A percentile compares a stretch with the other conserved stretches of the same genome.
phyloP scores from a whole-genome alignment of 2,797 vertebrate genomes.

The Meda fulgida region DNA sequence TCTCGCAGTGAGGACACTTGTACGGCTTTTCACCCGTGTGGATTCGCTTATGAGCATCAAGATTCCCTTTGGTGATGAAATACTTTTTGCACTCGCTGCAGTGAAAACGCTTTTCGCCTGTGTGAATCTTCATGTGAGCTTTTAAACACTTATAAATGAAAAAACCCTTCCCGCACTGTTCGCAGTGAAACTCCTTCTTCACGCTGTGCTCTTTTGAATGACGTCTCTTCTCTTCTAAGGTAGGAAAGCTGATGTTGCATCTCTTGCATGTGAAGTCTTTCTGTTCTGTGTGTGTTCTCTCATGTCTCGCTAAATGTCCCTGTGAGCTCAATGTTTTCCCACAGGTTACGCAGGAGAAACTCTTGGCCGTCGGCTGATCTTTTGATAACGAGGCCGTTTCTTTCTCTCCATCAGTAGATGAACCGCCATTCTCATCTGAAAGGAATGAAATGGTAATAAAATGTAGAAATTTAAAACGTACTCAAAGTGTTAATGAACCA shows the following conservation, averaged over 20 bases:
- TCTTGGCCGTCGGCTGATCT: accelerated
- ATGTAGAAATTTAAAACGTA: not conserved
- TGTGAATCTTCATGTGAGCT: constrained; percentile 27
- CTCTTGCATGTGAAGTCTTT: not conserved
- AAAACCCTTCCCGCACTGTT: constrained; percentile 43
- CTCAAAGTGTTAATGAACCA: not conserved
- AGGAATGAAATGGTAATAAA: not conserved
- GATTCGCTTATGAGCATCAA: constrained; percentile 27
- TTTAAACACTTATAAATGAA: not conserved
- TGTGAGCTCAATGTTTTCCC: not conserved
- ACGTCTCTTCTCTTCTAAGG: not conserved
- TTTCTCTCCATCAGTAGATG: not conserved
- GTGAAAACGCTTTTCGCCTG: constrained; percentile 9
- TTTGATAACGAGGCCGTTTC: not conserved
- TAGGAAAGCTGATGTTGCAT: constrained; percentile 17
- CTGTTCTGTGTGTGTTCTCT: not conserved
- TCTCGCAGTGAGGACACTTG: constrained; percentile 46
- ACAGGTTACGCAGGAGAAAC: not conserved
- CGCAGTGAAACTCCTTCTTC: constrained; percentile 23
- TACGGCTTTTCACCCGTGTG: constrained; percentile 49
- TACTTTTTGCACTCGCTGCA: constrained; percentile 48
- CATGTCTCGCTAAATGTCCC: not conserved
- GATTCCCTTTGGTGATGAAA: constrained; percentile 44
- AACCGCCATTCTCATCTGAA: not conserved
- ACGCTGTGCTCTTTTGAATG: constrained; percentile 17